Percentiles rank a stretch among this genome's conserved stretches.
These are phyloP conservation scores for Quadroppia sp. DNA, from an alignment of 2,888 invertebrate species.

Conservation along the genomic window DNA sequence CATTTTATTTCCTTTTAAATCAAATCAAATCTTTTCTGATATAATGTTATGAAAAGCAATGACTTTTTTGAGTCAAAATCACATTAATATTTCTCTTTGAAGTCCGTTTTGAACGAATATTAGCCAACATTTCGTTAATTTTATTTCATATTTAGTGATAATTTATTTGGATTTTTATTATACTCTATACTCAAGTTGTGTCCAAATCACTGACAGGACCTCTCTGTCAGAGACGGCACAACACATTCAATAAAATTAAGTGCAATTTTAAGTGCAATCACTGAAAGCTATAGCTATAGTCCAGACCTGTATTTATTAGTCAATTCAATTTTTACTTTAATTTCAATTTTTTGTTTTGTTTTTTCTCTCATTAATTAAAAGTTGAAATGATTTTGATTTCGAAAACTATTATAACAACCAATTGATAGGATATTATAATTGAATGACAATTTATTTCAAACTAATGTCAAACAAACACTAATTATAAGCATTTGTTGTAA, in stretches of 20 bases:
- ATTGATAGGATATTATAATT: conserved; percentile 4
- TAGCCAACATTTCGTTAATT: background rate
- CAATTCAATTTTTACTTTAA: background rate
- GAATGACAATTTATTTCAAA: background rate
- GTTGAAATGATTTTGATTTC: too few species aligned
- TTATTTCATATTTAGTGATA: background rate
- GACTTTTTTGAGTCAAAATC: too few species aligned
- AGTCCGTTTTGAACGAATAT: too few species aligned
- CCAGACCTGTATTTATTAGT: background rate
- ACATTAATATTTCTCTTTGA: too few species aligned
- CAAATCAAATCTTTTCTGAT: too few species aligned
- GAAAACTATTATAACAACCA: background rate
- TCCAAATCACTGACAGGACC: background rate
- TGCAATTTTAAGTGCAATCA: conserved; percentile 31
- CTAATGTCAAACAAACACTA: too few species aligned
- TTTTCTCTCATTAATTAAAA: too few species aligned
- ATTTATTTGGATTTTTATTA: background rate
- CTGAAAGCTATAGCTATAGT: background rate
- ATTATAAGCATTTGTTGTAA: background rate
- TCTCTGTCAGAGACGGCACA: background rate
- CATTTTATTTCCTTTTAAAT: too few species aligned
- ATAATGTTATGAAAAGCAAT: background rate
- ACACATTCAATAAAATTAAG: conserved; percentile 7
- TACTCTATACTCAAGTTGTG: background rate
- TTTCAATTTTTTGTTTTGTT: background rate